These are phyloP conservation scores for Clunio marinus DNA, from an alignment of 2,888 invertebrate genomes.

Conservation along the genomic window DNA sequence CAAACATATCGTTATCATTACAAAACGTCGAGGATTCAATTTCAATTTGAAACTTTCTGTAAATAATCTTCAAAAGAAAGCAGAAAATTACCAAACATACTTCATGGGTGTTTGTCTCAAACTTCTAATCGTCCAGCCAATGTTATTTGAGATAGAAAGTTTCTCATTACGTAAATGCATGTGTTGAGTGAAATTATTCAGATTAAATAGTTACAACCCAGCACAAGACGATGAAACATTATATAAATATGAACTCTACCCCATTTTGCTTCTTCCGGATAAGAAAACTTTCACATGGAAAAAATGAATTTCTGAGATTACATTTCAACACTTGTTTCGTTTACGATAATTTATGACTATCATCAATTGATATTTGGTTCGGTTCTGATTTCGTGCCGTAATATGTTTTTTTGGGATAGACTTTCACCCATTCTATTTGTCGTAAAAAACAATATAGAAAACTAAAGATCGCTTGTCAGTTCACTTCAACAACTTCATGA, in stretches of 20 bases:
- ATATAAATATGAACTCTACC: too few species aligned
- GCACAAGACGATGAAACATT: not conserved
- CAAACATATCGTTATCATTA: not conserved
- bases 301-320: too few species aligned
- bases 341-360: conserved; percentile 17
- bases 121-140: not conserved
- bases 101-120: too few species aligned
- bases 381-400: conserved; percentile 8
- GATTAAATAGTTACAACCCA: not conserved
- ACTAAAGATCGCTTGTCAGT: not conserved
- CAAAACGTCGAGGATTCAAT: not conserved
- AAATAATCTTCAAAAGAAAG: too few species aligned
- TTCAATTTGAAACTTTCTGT: too few species aligned
- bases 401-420: not conserved
- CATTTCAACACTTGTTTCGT: conserved; percentile 18
- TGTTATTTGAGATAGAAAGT: conserved; percentile 4
- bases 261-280: not conserved
- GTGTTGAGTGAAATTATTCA: not conserved
- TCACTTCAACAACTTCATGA: not conserved
- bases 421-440: not conserved
- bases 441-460: not conserved
- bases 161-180: not conserved
- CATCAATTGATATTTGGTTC: conserved; percentile 14
- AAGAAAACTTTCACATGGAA: not conserved
- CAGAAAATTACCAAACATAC: too few species aligned